These are phyloP conservation scores for Himalopsyche phryganea DNA, from an alignment of 1,140 invertebrate genomes.

Conservation along the genomic window DNA sequence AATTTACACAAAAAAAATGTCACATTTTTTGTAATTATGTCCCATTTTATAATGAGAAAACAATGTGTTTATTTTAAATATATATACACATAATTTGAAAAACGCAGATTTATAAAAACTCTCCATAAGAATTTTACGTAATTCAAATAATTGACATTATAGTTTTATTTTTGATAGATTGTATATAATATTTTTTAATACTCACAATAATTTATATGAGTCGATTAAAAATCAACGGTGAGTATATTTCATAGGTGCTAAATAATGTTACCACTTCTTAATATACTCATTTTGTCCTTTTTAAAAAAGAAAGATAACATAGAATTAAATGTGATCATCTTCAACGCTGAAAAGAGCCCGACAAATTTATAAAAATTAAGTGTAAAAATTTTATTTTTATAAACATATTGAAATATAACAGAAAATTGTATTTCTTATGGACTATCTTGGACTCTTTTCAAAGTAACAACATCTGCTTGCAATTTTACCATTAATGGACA, in stretches of 20 bases:
- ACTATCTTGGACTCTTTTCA: constrained; percentile 1
- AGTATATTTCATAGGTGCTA: constrained; percentile 19
- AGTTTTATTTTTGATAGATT: background rate
- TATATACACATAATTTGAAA: too few relatives aligned
- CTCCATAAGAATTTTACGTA: too few relatives aligned
- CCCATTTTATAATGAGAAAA: too few relatives aligned
- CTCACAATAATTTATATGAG: background rate
- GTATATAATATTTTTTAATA: background rate
- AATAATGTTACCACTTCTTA: constrained; percentile 25
- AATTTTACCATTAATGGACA: too few relatives aligned
- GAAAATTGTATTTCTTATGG: background rate
- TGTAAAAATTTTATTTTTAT: background rate
- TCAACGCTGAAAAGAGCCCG: background rate
- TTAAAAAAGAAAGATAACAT: too few relatives aligned
- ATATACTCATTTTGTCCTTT: constrained; percentile 2
- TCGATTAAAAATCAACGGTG: constrained; percentile 9
- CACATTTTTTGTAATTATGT: too few relatives aligned
- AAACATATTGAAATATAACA: too few relatives aligned
- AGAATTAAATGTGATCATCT: too few relatives aligned
- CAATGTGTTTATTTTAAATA: too few relatives aligned
- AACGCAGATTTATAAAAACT: too few relatives aligned
- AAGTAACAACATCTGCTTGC: background rate
- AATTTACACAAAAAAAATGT: too few relatives aligned
- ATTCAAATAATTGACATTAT: too few relatives aligned
- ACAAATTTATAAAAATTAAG: constrained; percentile 2